phyloP scores from a whole-genome alignment of 2,797 vertebrate genomes.

The Spheniscus humboldti region DNA sequence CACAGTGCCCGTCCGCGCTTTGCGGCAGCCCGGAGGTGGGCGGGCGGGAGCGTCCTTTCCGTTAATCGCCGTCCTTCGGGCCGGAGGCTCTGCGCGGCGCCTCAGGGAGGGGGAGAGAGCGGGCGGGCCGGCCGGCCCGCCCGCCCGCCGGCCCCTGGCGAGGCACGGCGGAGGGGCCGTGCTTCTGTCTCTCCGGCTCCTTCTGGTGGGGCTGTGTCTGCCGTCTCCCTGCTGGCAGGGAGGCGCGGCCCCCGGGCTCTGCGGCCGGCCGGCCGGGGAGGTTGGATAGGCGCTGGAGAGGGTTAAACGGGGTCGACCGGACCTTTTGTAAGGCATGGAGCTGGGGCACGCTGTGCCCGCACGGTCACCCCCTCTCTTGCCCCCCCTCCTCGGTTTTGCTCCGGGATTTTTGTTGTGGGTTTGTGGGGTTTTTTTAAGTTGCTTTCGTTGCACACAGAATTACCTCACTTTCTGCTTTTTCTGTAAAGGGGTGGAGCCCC shows the following conservation, averaged over 20 bases:
- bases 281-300: too few species aligned
- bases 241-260: too few species aligned
- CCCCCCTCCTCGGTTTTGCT: not conserved
- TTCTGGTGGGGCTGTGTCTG: not conserved
- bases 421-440: too few species aligned
- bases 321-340: not conserved
- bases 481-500: rapidly evolving
- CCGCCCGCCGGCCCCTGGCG: too few species aligned
- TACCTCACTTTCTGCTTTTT: not conserved
- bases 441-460: not conserved
- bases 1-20: rapidly evolving
- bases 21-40: not conserved
- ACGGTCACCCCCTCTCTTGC: not conserved
- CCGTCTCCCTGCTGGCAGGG: not conserved
- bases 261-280: too few species aligned
- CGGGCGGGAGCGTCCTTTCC: rapidly evolving
- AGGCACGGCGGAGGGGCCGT: rapidly evolving
- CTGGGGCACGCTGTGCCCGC: too few species aligned
- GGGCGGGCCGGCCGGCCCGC: too few species aligned
- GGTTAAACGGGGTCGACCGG: rapidly evolving
- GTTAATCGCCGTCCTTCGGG: rapidly evolving
- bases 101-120: too few species aligned
- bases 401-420: too few species aligned
- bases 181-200: rapidly evolving
- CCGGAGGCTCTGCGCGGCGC: not conserved